Evolutionary conservation across 2,888 invertebrate species (phyloP), one percentile per base, ranked within the genome.

Genomic region (Agrenia bidenticulata): DNA sequence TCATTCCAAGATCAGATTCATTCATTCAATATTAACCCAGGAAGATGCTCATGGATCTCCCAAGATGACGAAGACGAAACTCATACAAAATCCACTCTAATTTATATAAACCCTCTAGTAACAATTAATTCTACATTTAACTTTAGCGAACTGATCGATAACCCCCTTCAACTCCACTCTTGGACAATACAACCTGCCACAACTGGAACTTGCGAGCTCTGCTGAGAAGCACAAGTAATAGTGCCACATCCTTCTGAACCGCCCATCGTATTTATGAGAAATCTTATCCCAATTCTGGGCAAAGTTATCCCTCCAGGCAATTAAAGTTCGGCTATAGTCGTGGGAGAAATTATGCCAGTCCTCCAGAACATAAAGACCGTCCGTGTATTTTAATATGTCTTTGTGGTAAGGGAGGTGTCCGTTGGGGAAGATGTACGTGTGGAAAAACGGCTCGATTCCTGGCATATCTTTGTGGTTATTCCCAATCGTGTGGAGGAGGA

Each of bases 341-440:
- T 63, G 67, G 1, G 64, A 63, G 55, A 69, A 65, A 21, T 63
- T 65, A n/a, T 65, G 65, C 68, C 68, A 69, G 32, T 69, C 68
- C 41, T 67, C 66, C n/a, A 67, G 17, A 26, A 63, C 55, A 39
- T 63, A 67, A 21, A 67, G 56, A 4, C 53, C 59, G 27, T 69
- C 63, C 2, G 55, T 66, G 24, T 27, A 50, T 11, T 57, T 42
- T n/a, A 61, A 53, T 39, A 69, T 63, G 19, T 69, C 57, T 15
- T 32, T 27, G 23, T 59, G 39, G 42, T 63, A 69, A 1, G 69
- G 69, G 1, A 69, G 49, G 21, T 49, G 63, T 0, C 65, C 69
- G 24, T 69, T 69, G 2, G 66, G 65, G 23, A 69, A 69, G 5
- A 69, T 69, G 45, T 69, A 69, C 0, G 53, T 68, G 27, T 68